Conservation (phyloP, 2,797 vertebrate genomes). For the Falco rusticolus region DNA sequence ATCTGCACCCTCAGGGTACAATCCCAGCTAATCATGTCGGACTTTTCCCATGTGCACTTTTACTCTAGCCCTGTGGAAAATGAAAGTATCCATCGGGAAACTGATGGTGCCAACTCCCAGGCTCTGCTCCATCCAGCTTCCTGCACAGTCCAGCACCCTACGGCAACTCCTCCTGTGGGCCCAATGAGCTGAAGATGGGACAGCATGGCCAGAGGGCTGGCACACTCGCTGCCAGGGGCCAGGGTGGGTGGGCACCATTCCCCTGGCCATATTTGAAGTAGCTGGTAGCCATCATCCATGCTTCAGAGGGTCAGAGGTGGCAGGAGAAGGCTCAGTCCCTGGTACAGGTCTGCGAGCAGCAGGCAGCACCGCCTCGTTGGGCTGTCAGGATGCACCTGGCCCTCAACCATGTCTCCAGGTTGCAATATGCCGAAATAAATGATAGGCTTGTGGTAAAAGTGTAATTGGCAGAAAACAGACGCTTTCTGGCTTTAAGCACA, state of each 20-base stretch:
- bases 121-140: background rate
- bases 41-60: background rate
- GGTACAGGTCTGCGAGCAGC: background rate
- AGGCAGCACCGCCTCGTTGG: accelerated
- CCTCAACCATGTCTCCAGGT: background rate
- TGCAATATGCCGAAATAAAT: accelerated
- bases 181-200: background rate
- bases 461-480: background rate
- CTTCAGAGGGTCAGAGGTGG: background rate
- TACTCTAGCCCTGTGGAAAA: background rate
- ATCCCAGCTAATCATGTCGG: background rate
- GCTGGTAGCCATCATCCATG: background rate
- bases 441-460: background rate
- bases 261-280: background rate
- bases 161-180: background rate
- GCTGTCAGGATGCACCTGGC: background rate
- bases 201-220: background rate
- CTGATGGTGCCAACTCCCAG: background rate
- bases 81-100: background rate
- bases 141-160: background rate
- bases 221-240: background rate
- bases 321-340: background rate
- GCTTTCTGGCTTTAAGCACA: background rate
- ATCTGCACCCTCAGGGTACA: background rate
- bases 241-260: background rate